Evolutionary conservation across 2,888 invertebrate species (phyloP).

Genomic region (Oscheius sp.): DNA sequence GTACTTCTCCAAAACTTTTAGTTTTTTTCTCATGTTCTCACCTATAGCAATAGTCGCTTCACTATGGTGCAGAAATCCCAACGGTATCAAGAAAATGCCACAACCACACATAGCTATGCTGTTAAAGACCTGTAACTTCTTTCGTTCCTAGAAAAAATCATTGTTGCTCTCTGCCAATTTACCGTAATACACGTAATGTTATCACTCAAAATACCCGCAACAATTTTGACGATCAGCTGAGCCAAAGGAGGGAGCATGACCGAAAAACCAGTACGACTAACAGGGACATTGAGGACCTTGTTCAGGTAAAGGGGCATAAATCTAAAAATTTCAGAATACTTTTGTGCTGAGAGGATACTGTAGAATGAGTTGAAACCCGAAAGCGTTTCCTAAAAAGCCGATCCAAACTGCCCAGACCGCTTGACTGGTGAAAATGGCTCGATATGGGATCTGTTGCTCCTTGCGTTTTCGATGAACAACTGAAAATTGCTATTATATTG

Average conservation of each 20-base stretch:
- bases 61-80: slow-evolving; percentile 44
- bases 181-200: slow-evolving; percentile 43
- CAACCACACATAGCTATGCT: slow-evolving; percentile 55
- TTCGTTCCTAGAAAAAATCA: slow-evolving; percentile 37
- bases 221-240: slow-evolving; percentile 49
- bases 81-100: slow-evolving; percentile 49
- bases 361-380: slow-evolving; percentile 56
- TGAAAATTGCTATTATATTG: slow-evolving; percentile 1
- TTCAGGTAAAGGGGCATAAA: slow-evolving; percentile 59
- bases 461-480: slow-evolving; percentile 24
- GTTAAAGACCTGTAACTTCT: slow-evolving; percentile 53
- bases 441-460: slow-evolving; percentile 40
- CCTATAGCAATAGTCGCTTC: slow-evolving; percentile 26
- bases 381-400: slow-evolving; percentile 55
- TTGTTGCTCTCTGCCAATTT: neutral
- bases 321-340: slow-evolving; percentile 21
- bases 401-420: slow-evolving; percentile 56
- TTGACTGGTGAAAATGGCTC: slow-evolving; percentile 30
- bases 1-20: no score
- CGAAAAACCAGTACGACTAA: slow-evolving; percentile 47
- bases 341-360: slow-evolving; percentile 36
- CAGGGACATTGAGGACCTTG: slow-evolving; percentile 51
- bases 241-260: slow-evolving; percentile 51
- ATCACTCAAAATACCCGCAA: slow-evolving; percentile 49
- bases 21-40: no score